phyloP scores from a whole-genome alignment of 2,113 vertebrate genomes.

The Australoheros scitulus region DNA sequence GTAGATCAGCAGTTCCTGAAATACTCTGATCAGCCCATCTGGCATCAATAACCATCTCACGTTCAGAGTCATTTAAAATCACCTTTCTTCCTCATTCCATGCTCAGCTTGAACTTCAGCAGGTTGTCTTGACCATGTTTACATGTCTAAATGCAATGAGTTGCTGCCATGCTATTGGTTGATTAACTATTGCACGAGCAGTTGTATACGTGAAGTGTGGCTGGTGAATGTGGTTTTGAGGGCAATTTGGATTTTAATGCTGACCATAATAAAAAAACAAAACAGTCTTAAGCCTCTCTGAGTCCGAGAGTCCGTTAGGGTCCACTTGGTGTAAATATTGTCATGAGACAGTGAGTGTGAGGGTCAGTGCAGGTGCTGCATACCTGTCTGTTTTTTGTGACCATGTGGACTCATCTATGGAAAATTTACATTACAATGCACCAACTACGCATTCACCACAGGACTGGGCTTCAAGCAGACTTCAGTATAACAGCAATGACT shows the following conservation, averaged over 20 bases:
- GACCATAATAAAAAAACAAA: neutral
- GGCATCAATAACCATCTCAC: neutral
- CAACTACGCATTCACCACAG: neutral
- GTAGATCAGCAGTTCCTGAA: neutral
- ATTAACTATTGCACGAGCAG: neutral
- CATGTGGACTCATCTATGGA: neutral
- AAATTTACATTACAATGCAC: neutral
- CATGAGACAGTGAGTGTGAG: too few relatives aligned
- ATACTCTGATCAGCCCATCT: neutral
- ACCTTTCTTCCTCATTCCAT: neutral
- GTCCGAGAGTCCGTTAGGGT: neutral
- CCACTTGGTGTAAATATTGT: neutral
- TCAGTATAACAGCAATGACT: neutral
- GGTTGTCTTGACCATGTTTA: neutral
- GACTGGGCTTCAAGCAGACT: neutral
- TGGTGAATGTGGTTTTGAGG: neutral
- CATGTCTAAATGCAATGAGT: neutral
- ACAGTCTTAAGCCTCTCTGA: neutral
- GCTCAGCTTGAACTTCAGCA: neutral
- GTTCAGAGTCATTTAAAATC: neutral
- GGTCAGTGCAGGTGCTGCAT: too few relatives aligned
- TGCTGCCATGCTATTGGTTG: neutral
- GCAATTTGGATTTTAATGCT: neutral
- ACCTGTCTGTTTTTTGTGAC: too few relatives aligned
- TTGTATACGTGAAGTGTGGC: neutral